These are phyloP conservation scores for Trichopria drosophilae DNA, from an alignment of 2,888 invertebrate genomes.

Conservation along the genomic window DNA sequence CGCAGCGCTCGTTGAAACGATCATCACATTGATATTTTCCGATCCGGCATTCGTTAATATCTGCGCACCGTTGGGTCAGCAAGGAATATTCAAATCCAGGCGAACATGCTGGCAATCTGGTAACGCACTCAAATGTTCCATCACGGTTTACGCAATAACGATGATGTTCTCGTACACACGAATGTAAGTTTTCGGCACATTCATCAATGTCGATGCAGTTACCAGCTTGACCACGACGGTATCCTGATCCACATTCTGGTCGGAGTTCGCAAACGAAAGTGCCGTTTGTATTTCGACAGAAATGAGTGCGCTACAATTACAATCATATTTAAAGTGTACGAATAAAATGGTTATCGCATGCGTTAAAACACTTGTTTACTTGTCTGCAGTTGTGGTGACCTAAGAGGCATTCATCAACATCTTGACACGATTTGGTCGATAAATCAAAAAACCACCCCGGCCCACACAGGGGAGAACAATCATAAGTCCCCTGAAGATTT, in stretches of 20 bases:
- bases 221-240: slow-evolving; percentile 57
- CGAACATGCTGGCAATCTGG: slow-evolving; percentile 47
- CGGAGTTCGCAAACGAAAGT: slow-evolving; percentile 45
- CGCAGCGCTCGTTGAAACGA: slow-evolving; percentile 58
- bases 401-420: slow-evolving; percentile 65
- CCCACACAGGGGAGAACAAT: slow-evolving; percentile 53
- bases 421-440: slow-evolving; percentile 52
- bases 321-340: neutral
- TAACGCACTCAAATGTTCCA: slow-evolving; percentile 59
- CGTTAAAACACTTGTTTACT: too few relatives aligned
- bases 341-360: slow-evolving; percentile 11
- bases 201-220: slow-evolving; percentile 71
- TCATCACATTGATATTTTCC: slow-evolving; percentile 54
- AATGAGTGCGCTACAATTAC: slow-evolving; percentile 26
- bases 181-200: slow-evolving; percentile 63
- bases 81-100: slow-evolving; percentile 49
- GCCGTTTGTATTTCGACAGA: slow-evolving; percentile 49
- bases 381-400: slow-evolving; percentile 58
- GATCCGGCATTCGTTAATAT: slow-evolving; percentile 63
- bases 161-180: slow-evolving; percentile 42
- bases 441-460: slow-evolving; percentile 49
- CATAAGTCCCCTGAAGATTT: slow-evolving; percentile 60
- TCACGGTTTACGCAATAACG: slow-evolving; percentile 59
- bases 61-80: slow-evolving; percentile 50
- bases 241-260: slow-evolving; percentile 43